These are phyloP conservation scores for Lepus townsendii DNA, from an alignment of 2,797 vertebrate species.

Conservation along the genomic window DNA sequence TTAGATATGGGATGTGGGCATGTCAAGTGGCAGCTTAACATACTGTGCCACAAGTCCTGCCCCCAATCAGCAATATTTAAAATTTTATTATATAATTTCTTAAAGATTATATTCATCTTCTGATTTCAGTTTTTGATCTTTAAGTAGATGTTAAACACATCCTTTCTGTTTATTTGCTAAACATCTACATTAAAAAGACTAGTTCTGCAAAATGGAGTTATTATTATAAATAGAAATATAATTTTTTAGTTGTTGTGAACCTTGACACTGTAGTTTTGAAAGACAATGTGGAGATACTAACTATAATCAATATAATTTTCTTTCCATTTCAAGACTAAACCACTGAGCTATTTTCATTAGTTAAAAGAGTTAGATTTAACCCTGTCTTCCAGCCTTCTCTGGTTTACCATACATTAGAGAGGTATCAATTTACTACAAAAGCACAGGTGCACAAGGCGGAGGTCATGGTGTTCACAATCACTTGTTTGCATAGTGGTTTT, in stretches of 20 bases:
- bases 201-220: conserved; percentile 3
- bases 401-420: neutral
- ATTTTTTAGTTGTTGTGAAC: conserved; percentile 23
- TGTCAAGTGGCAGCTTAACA: too few species aligned
- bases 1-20: too few species aligned
- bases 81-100: conserved; percentile 57
- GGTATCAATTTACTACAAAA: conserved; percentile 38
- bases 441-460: neutral
- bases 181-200: conserved; percentile 20
- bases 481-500: neutral
- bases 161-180: conserved; percentile 26
- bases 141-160: neutral
- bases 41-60: too few species aligned
- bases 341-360: conserved; percentile 18
- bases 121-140: conserved; percentile 51
- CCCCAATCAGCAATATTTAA: neutral
- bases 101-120: conserved; percentile 60
- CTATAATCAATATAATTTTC: conserved; percentile 22
- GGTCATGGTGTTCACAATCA: neutral
- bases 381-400: conserved; percentile 6
- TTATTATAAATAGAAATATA: conserved; percentile 27
- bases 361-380: conserved; percentile 15
- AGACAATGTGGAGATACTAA: neutral
- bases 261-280: conserved; percentile 28
- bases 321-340: conserved; percentile 53